phyloP scores from a whole-genome alignment of 2,888 invertebrate genomes.

The Nudaria mundana region DNA sequence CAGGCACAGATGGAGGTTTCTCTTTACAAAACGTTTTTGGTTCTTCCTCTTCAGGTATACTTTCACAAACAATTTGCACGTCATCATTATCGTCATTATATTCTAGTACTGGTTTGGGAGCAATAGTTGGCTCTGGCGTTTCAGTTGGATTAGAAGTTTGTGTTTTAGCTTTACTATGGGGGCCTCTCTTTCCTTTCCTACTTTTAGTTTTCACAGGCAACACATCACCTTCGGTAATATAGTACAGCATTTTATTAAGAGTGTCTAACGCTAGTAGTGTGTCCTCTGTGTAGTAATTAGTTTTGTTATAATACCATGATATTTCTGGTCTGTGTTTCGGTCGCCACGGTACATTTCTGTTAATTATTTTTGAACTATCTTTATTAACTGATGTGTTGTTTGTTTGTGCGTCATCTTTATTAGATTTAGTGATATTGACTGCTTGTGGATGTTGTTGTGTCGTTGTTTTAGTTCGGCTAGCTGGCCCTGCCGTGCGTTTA shows the following conservation, averaged over 20 bases:
- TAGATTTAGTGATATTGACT: conserved; percentile 2
- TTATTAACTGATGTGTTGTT: not conserved
- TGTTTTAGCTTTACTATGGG: not conserved
- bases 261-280: conserved; percentile 50
- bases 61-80: conserved; percentile 5
- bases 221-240: conserved; percentile 28
- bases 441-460: not conserved
- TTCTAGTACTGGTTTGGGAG: not conserved
- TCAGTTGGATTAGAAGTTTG: too few relatives aligned
- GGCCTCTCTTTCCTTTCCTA: not conserved
- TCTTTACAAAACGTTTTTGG: not conserved
- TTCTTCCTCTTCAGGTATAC: not conserved
- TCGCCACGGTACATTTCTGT: conserved; percentile 12
- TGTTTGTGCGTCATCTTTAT: not conserved
- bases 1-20: not conserved
- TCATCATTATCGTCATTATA: conserved; percentile 4
- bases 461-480: conserved; percentile 6
- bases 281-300: conserved; percentile 15
- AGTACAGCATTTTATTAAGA: conserved; percentile 56
- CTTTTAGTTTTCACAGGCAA: not conserved
- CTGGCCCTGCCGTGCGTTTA: conserved; percentile 2
- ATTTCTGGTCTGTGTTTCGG: conserved; percentile 10
- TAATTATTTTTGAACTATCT: not conserved
- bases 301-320: conserved; percentile 15
- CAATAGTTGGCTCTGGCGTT: not conserved